Percentiles rank a stretch among this genome's conserved stretches.
Conservation (phyloP, 1,140 invertebrate species). For the Drosophila auraria region DNA sequence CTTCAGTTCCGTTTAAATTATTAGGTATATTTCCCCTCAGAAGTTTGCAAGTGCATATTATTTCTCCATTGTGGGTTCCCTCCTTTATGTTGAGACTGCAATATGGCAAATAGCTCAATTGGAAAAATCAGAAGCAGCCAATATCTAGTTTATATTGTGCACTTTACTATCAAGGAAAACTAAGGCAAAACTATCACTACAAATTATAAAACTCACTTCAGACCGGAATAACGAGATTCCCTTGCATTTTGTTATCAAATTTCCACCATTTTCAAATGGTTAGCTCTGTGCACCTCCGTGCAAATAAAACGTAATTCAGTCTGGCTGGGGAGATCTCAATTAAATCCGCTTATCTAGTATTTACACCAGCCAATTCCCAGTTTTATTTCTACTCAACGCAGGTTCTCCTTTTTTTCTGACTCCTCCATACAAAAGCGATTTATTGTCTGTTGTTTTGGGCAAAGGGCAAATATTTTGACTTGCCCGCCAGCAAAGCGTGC, state of each 20-base stretch:
- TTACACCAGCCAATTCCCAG: conserved; percentile 39
- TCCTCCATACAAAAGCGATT: conserved; percentile 46
- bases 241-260: conserved; percentile 21
- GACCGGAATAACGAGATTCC: not conserved
- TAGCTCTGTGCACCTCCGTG: conserved; percentile 2
- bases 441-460: conserved; percentile 53
- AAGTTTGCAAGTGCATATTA: conserved; percentile 2
- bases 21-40: not conserved
- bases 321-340: conserved; percentile 42
- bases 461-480: conserved; percentile 52
- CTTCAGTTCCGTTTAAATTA: not conserved
- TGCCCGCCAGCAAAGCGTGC: conserved; percentile 12
- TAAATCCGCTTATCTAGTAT: conserved; percentile 61
- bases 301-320: conserved; percentile 30
- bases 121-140: not conserved
- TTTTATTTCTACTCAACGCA: conserved; percentile 26
- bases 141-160: not conserved
- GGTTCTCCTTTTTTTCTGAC: conserved; percentile 7
- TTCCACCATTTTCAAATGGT: conserved; percentile 31
- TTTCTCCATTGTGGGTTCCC: not conserved
- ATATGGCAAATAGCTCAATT: not conserved
- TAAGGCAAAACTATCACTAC: not conserved
- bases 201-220: not conserved
- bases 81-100: not conserved
- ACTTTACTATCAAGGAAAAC: not conserved